phyloP scores from a whole-genome alignment of 2,888 invertebrate genomes.

The Lathronympha strigana region DNA sequence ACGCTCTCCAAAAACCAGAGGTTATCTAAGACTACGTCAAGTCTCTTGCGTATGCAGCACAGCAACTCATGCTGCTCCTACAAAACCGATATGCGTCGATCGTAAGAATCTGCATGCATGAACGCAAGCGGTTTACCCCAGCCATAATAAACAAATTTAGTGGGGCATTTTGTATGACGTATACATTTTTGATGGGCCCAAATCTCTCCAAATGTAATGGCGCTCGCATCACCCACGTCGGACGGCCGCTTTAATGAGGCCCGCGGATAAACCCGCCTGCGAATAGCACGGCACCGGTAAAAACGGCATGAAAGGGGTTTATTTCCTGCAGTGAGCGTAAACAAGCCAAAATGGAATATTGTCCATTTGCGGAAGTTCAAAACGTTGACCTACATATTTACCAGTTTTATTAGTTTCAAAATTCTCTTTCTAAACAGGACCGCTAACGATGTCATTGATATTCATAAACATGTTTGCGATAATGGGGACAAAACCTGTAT shows the following conservation, averaged over 20 bases:
- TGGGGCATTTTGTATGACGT: constrained; percentile 15
- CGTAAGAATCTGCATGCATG: too few relatives aligned
- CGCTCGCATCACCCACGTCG: constrained; percentile 31
- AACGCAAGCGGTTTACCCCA: too few relatives aligned
- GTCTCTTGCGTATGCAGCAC: too few relatives aligned
- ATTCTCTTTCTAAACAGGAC: constrained; percentile 2
- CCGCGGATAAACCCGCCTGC: constrained; percentile 29
- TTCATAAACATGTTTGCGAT: constrained; percentile 18
- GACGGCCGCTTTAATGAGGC: constrained; percentile 31
- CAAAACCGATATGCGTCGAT: too few relatives aligned
- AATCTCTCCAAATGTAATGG: constrained; percentile 39
- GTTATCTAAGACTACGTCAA: too few relatives aligned
- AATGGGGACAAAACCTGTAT: constrained; percentile 14
- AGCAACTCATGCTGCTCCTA: too few relatives aligned
- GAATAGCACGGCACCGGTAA: constrained; percentile 33
- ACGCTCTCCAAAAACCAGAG: too few relatives aligned
- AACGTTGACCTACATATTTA: constrained; percentile 23
- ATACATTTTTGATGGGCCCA: constrained; percentile 27
- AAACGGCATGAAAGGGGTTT: constrained; percentile 33
- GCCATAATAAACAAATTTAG: constrained; percentile 9
- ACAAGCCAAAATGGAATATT: constrained; percentile 39
- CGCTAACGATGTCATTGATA: constrained; percentile 20
- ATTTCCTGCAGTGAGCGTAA: constrained; percentile 36
- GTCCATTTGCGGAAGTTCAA: constrained; percentile 28
- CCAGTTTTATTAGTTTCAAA: constrained; percentile 1